Conservation (phyloP, 1,140 invertebrate genomes). For the Drosophila watanabei region DNA sequence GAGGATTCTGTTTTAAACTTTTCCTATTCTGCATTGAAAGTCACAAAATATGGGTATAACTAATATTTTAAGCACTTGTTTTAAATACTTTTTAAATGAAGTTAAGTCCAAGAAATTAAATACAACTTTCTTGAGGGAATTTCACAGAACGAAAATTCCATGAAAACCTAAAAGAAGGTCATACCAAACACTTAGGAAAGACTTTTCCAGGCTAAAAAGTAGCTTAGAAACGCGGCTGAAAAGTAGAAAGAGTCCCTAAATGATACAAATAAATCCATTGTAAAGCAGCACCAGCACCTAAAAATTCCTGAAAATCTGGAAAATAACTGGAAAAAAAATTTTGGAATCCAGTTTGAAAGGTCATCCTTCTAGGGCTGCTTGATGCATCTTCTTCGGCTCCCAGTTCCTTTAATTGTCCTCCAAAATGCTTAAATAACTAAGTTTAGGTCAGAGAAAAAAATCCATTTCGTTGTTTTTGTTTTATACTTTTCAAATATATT, state of each 20-base stretch:
- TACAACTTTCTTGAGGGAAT: constrained; percentile 1
- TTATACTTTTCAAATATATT: constrained; percentile 84
- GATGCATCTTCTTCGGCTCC: constrained; percentile 5
- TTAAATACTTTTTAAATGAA: constrained; percentile 2
- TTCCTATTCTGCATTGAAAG: constrained; percentile 56
- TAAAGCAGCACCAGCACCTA: neutral
- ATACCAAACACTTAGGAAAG: neutral
- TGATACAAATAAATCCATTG: constrained; percentile 10
- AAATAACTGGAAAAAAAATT: neutral
- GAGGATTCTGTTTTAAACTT: no score
- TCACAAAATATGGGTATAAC: constrained; percentile 42
- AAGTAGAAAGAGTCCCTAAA: constrained; percentile 6
- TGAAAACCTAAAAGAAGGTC: constrained; percentile 7
- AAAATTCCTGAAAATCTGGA: constrained; percentile 10
- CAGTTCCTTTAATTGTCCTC: neutral
- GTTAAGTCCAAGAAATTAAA: neutral
- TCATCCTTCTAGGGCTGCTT: constrained; percentile 14
- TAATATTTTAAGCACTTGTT: constrained; percentile 22
- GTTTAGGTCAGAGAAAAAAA: constrained; percentile 62
- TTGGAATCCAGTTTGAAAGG: neutral
- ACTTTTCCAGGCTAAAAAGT: neutral
- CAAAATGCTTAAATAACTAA: constrained; percentile 37
- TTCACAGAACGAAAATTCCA: neutral
- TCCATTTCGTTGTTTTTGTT: constrained; percentile 56
- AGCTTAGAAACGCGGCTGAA: constrained; percentile 27